Evolutionary conservation across 2,113 vertebrate species (phyloP).

Genomic region (Hucho hucho): DNA sequence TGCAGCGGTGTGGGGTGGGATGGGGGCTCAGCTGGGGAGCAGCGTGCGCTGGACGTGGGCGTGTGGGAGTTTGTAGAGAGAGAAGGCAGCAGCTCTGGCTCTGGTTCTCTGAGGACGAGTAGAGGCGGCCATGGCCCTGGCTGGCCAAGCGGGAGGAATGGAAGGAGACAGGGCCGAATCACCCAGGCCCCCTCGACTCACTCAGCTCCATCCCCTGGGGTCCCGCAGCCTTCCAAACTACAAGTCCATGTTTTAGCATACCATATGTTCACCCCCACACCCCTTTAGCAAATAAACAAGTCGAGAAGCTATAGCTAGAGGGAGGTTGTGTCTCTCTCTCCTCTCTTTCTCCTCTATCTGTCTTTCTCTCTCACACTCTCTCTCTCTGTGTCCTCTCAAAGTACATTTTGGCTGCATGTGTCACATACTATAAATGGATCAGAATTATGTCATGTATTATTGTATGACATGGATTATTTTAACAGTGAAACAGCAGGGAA

Average conservation of each 20-base stretch:
- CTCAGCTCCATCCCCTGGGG: conserved; percentile 68
- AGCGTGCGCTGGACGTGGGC: conserved; percentile 2
- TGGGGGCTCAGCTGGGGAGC: conserved; percentile 10
- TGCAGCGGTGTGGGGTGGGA: conserved; percentile 1
- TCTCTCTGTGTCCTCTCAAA: conserved; percentile 1
- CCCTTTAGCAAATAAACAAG: conserved; percentile 75
- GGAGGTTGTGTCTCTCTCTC: conserved; percentile 63
- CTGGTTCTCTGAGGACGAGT: conserved; percentile 12
- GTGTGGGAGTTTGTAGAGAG: conserved; percentile 8
- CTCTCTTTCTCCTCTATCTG: conserved; percentile 46
- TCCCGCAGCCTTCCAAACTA: conserved; percentile 72
- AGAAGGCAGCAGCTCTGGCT: conserved; percentile 23
- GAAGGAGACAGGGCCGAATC: conserved; percentile 71
- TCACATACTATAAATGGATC: neutral
- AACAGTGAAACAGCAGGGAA: neutral
- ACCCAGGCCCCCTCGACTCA: conserved; percentile 72
- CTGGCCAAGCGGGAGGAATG: conserved; percentile 75
- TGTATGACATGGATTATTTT: neutral
- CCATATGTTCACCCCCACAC: conserved; percentile 74
- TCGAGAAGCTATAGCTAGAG: conserved; percentile 76
- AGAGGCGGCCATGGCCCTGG: conserved; percentile 42
- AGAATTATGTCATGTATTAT: neutral
- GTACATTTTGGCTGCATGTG: neutral
- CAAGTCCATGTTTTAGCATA: conserved; percentile 80
- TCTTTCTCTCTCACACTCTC: conserved; percentile 19